Conservation (phyloP, 2,113 vertebrate genomes). For the Stigmatopora nigra region DNA sequence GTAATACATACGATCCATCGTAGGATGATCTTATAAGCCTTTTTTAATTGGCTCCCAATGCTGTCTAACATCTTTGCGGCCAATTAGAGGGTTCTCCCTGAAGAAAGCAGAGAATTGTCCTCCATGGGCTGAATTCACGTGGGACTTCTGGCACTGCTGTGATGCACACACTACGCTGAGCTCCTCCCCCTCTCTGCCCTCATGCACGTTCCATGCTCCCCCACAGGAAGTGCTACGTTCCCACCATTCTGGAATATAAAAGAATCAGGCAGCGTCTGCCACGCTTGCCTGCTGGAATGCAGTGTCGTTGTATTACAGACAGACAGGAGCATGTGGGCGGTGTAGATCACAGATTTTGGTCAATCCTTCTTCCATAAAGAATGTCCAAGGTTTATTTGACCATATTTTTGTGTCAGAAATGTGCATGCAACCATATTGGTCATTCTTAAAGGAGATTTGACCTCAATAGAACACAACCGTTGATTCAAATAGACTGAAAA, state of each 20-base stretch:
- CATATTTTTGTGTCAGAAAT: conserved; percentile 5
- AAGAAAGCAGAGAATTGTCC: conserved; percentile 19
- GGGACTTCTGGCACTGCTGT: conserved; percentile 17
- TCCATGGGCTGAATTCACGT: conserved; percentile 18
- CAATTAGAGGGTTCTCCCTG: conserved; percentile 18
- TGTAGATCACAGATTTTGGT: conserved; percentile 2
- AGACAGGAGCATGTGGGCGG: conserved; percentile 1
- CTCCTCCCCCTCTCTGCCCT: conserved; percentile 17
- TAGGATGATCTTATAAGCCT: background rate
- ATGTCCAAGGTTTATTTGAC: background rate
- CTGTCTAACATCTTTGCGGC: conserved; percentile 23
- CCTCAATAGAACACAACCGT: background rate
- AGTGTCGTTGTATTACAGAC: conserved; percentile 18
- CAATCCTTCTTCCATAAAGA: background rate
- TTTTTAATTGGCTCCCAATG: conserved; percentile 29
- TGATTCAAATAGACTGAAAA: background rate
- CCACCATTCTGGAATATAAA: conserved; percentile 43
- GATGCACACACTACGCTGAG: background rate
- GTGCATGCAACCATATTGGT: conserved; percentile 1
- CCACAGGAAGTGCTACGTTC: conserved; percentile 54
- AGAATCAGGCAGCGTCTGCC: conserved; percentile 22
- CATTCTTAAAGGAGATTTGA: conserved; percentile 27
- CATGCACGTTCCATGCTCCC: conserved; percentile 28
- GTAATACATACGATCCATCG: conserved; percentile 11
- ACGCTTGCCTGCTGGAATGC: conserved; percentile 40